Conservation (phyloP, 2,113 vertebrate species). For the Craseonycteris thonglongyai region DNA sequence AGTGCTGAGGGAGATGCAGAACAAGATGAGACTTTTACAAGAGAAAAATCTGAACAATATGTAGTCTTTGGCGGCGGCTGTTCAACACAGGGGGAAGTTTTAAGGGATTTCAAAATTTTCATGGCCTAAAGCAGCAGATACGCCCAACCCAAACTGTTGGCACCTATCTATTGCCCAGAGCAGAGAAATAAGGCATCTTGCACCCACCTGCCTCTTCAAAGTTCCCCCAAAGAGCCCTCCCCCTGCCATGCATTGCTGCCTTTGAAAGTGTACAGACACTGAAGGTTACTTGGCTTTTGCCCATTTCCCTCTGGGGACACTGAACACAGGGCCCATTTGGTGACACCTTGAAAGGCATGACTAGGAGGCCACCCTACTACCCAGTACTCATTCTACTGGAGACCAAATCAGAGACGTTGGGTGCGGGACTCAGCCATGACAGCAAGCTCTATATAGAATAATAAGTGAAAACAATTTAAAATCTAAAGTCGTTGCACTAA, state of each 20-base stretch:
- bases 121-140: not conserved
- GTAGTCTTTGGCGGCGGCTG: not conserved
- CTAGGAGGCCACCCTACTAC: not conserved
- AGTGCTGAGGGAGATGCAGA: not conserved
- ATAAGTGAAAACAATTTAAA: too few species aligned
- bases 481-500: too few species aligned
- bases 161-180: not conserved
- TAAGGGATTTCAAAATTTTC: not conserved
- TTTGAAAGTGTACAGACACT: fast-evolving
- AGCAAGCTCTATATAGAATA: too few species aligned
- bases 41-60: not conserved
- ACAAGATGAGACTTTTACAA: not conserved
- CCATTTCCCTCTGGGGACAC: not conserved
- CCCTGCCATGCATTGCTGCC: not conserved
- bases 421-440: not conserved
- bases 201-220: not conserved
- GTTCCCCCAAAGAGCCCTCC: not conserved
- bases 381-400: not conserved
- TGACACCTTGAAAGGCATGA: not conserved
- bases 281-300: not conserved
- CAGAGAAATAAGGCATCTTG: not conserved
- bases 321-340: not conserved
- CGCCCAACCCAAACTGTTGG: not conserved
- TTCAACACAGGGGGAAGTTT: not conserved
- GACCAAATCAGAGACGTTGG: not conserved